Conservation (phyloP, 2,113 vertebrate genomes). For the Sceloporus tristichus region DNA sequence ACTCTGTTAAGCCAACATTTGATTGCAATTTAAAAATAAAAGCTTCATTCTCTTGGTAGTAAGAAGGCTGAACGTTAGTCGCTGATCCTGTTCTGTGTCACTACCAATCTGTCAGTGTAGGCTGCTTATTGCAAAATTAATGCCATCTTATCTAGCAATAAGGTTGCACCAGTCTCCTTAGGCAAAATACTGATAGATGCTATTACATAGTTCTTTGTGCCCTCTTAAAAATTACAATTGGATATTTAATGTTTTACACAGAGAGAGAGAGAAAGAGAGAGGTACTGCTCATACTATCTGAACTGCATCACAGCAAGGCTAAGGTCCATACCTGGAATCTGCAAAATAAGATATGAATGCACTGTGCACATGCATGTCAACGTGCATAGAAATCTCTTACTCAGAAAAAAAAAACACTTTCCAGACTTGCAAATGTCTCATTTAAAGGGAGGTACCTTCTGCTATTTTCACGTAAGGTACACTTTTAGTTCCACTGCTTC, state of each 20-base stretch:
- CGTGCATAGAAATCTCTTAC: neutral
- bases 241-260: neutral
- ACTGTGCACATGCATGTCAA: neutral
- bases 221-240: slow-evolving; percentile 33
- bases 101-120: slow-evolving; percentile 57
- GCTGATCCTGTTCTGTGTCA: slow-evolving; percentile 45
- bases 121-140: slow-evolving; percentile 63
- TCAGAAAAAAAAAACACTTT: neutral
- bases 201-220: slow-evolving; percentile 39
- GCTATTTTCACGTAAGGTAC: neutral
- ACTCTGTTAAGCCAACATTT: slow-evolving; percentile 19
- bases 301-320: neutral
- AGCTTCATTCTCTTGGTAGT: slow-evolving; percentile 22
- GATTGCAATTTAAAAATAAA: slow-evolving; percentile 22
- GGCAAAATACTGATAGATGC: slow-evolving; percentile 46
- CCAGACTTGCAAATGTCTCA: neutral
- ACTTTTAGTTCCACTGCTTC: too few relatives aligned
- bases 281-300: neutral
- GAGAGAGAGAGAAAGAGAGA: neutral
- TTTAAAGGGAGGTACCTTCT: neutral
- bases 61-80: slow-evolving; percentile 43
- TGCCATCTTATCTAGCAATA: slow-evolving; percentile 49
- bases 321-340: neutral
- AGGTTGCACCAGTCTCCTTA: slow-evolving; percentile 53
- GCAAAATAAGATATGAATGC: neutral